Evolutionary conservation across 2,113 vertebrate genomes (phyloP).

Genomic region (Syngnathus typhle): DNA sequence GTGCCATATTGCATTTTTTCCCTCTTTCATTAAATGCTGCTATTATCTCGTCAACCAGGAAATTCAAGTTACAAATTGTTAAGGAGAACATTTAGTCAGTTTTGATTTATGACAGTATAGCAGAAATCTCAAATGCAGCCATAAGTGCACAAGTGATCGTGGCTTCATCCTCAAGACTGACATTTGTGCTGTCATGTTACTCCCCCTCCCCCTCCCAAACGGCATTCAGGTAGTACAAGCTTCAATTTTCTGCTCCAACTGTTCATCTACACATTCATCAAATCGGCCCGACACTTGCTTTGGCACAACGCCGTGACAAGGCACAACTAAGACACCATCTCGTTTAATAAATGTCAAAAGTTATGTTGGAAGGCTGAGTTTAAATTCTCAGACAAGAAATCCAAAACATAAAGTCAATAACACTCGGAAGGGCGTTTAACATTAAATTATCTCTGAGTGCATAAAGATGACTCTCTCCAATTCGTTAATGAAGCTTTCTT

Average conservation of each 20-base stretch:
- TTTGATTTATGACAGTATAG: not conserved
- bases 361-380: not conserved
- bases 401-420: not conserved
- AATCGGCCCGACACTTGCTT: not conserved
- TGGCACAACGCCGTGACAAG: not conserved
- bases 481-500: not conserved
- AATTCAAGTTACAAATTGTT: not conserved
- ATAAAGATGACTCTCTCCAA: not conserved
- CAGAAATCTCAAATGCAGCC: not conserved
- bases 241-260: slow-evolving; percentile 8
- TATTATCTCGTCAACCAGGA: not conserved
- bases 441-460: not conserved
- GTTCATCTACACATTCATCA: slow-evolving; percentile 3
- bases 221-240: slow-evolving; percentile 5
- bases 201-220: not conserved
- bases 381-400: not conserved
- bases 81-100: not conserved
- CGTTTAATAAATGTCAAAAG: slow-evolving; percentile 6
- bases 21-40: not conserved
- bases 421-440: not conserved
- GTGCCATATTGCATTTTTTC: not conserved
- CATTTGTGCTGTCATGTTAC: not conserved
- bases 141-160: not conserved
- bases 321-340: not conserved
- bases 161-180: not conserved